These are phyloP conservation scores for Tenthredo livida DNA, from an alignment of 2,888 invertebrate species.

Conservation along the genomic window DNA sequence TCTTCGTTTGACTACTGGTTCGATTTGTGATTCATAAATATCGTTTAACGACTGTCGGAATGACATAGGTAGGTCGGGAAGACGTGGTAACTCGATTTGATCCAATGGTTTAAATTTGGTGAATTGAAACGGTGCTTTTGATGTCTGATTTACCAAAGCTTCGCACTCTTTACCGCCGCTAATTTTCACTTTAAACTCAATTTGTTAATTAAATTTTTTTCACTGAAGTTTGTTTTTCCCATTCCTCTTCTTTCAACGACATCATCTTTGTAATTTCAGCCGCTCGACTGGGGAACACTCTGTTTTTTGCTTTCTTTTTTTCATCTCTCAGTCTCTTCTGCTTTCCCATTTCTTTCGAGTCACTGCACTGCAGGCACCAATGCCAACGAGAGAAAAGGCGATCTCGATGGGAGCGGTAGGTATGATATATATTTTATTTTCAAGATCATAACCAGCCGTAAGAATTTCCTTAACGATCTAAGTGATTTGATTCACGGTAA, in stretches of 20 bases:
- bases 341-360: neutral
- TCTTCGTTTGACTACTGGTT: conserved; percentile 17
- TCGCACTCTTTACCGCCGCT: neutral
- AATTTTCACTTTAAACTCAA: neutral
- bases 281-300: neutral
- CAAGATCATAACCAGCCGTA: neutral
- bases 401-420: neutral
- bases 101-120: neutral
- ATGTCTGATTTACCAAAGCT: neutral
- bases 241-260: neutral
- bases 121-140: neutral
- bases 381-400: neutral
- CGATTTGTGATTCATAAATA: conserved; percentile 36
- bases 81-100: neutral
- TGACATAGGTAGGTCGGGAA: neutral
- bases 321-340: neutral
- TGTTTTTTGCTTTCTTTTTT: too few species aligned
- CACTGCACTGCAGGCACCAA: neutral
- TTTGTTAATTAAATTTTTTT: neutral
- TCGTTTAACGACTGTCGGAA: conserved; percentile 26
- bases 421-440: neutral
- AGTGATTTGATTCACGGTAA: neutral
- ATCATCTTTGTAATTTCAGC: neutral
- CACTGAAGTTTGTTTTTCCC: neutral
- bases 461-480: neutral